These are phyloP conservation scores for Papilio elwesi DNA, from an alignment of 2,888 invertebrate species.

Conservation along the genomic window DNA sequence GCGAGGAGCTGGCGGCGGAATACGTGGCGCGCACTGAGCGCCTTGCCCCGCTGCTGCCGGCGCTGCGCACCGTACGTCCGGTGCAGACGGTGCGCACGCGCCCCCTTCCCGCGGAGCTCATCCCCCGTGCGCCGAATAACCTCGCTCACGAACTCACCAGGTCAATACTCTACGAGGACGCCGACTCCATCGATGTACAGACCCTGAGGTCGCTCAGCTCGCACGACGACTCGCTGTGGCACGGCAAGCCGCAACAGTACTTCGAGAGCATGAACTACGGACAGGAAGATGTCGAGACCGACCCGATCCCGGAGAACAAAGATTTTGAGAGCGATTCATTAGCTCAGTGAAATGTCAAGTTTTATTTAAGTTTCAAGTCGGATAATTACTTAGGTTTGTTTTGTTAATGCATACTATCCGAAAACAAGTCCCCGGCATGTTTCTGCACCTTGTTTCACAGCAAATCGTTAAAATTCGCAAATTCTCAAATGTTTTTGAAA, in stretches of 20 bases:
- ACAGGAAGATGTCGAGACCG: conserved; percentile 36
- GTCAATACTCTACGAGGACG: conserved; percentile 68
- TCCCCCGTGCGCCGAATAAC: conserved; percentile 57
- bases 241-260: conserved; percentile 80
- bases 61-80: conserved; percentile 54
- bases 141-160: conserved; percentile 65
- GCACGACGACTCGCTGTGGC: conserved; percentile 83
- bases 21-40: conserved; percentile 70
- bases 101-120: conserved; percentile 52
- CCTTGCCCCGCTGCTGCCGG: conserved; percentile 63
- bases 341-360: conserved; percentile 46
- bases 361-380: conserved; percentile 10
- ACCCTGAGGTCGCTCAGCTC: conserved; percentile 54
- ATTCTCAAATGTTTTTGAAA: too few relatives aligned
- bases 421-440: background rate
- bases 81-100: conserved; percentile 53
- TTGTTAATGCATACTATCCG: background rate
- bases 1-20: conserved; percentile 61
- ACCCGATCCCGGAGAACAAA: conserved; percentile 36
- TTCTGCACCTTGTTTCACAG: too few relatives aligned
- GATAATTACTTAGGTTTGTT: background rate
- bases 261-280: conserved; percentile 88
- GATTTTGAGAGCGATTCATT: conserved; percentile 72
- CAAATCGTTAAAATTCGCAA: too few relatives aligned
- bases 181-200: conserved; percentile 62